Evolutionary conservation across 2,888 invertebrate species (phyloP).

Genomic region (Chouioia cunea): DNA sequence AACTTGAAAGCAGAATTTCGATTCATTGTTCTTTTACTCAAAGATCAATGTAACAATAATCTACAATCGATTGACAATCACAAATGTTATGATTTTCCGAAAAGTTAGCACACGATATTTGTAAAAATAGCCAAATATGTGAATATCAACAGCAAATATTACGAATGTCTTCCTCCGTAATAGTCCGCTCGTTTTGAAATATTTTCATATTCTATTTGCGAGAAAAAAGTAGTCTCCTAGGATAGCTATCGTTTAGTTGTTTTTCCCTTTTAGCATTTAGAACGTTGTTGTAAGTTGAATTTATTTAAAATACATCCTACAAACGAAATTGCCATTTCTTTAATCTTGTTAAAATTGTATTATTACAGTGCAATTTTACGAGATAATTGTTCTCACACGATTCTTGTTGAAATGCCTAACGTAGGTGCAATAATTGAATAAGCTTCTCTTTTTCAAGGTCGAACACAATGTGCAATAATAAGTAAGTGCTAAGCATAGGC

Average conservation of each 20-base stretch:
- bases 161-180: conserved; percentile 59
- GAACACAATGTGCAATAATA: conserved; percentile 43
- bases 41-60: no score
- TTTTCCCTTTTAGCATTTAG: neutral
- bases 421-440: conserved; percentile 36
- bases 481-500: conserved; percentile 15
- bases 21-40: no score
- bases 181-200: conserved; percentile 9
- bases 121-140: conserved; percentile 18
- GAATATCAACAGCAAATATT: conserved; percentile 58
- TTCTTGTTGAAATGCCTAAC: conserved; percentile 11
- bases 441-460: conserved; percentile 41
- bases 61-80: no score
- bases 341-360: conserved; percentile 17
- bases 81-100: no score
- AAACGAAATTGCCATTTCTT: conserved; percentile 46
- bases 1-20: no score
- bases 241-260: conserved; percentile 18
- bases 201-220: conserved; percentile 6
- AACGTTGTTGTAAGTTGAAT: no score
- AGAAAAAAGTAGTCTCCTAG: conserved; percentile 16
- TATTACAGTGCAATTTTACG: conserved; percentile 36
- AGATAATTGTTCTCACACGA: conserved; percentile 13
- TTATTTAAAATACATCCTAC: neutral
- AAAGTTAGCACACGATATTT: conserved; percentile 12